These are phyloP conservation scores for Pteronotus mesoamericanus DNA, from an alignment of 2,797 vertebrate genomes.

Conservation along the genomic window DNA sequence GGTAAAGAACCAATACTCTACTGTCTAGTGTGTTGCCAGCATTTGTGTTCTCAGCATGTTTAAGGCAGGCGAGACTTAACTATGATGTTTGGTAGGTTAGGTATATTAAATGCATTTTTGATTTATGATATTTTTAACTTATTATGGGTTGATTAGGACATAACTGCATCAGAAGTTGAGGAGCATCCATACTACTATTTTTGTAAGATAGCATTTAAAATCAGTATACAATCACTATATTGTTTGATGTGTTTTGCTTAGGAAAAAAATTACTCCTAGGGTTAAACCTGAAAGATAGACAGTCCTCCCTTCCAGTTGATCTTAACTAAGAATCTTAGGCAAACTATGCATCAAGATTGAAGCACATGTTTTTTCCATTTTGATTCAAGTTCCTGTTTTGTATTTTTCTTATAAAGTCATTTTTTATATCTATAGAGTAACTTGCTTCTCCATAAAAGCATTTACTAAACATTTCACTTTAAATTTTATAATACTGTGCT, in stretches of 20 bases:
- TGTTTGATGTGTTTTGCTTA: background rate
- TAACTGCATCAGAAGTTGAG: background rate
- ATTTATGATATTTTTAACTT: background rate
- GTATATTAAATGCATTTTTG: background rate
- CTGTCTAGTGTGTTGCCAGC: background rate
- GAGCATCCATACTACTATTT: background rate
- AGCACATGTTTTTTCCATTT: background rate
- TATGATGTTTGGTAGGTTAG: background rate
- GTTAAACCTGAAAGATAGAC: background rate
- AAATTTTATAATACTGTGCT: background rate
- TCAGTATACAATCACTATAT: background rate
- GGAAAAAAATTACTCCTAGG: background rate
- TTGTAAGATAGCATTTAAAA: background rate
- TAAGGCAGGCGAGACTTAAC: background rate
- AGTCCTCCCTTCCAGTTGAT: background rate
- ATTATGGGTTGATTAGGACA: background rate
- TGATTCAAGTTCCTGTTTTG: background rate
- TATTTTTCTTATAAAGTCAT: background rate
- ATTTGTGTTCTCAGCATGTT: background rate
- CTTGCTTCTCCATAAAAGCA: slow-evolving; percentile 3
- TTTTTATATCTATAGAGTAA: background rate
- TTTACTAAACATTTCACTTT: slow-evolving; percentile 7
- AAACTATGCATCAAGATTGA: background rate
- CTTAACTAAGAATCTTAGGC: background rate
- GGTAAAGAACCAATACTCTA: background rate